Percentiles rank a stretch among this genome's conserved stretches.
These are phyloP conservation scores for Pyrgilauda ruficollis DNA, from an alignment of 2,113 vertebrate genomes.

Conservation along the genomic window DNA sequence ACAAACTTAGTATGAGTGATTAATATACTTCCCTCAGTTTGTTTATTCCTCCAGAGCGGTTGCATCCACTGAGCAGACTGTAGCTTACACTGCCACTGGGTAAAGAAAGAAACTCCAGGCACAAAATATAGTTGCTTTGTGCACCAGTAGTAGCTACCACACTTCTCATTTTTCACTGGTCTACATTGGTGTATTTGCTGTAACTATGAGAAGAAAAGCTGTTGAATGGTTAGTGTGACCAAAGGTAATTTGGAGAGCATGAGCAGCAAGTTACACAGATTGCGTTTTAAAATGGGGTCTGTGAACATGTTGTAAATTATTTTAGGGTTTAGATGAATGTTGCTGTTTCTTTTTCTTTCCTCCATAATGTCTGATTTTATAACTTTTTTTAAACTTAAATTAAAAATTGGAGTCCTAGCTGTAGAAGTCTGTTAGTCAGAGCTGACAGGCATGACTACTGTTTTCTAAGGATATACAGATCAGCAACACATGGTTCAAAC, in stretches of 20 bases:
- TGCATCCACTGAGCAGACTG: neutral
- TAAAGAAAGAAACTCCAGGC: neutral
- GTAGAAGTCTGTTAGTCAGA: slow-evolving; percentile 18
- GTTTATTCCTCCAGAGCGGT: neutral
- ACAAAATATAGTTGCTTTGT: neutral
- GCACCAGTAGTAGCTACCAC: neutral
- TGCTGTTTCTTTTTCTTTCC: neutral
- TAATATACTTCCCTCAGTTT: neutral
- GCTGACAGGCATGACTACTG: neutral
- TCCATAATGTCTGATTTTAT: neutral
- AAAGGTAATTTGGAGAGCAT: neutral
- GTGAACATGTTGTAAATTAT: neutral
- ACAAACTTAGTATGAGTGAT: neutral
- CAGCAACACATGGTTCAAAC: slow-evolving; percentile 47
- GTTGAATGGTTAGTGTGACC: neutral
- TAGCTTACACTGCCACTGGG: neutral
- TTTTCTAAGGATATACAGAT: slow-evolving; percentile 32
- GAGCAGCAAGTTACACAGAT: neutral
- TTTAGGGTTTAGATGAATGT: neutral
- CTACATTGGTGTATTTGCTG: neutral
- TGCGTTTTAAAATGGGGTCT: neutral
- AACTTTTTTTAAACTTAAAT: neutral
- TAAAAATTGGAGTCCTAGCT: neutral
- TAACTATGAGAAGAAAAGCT: neutral
- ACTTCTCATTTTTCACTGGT: neutral